These are phyloP conservation scores for Emydocephalus ijimae DNA, from an alignment of 2,113 vertebrate species.

Conservation along the genomic window DNA sequence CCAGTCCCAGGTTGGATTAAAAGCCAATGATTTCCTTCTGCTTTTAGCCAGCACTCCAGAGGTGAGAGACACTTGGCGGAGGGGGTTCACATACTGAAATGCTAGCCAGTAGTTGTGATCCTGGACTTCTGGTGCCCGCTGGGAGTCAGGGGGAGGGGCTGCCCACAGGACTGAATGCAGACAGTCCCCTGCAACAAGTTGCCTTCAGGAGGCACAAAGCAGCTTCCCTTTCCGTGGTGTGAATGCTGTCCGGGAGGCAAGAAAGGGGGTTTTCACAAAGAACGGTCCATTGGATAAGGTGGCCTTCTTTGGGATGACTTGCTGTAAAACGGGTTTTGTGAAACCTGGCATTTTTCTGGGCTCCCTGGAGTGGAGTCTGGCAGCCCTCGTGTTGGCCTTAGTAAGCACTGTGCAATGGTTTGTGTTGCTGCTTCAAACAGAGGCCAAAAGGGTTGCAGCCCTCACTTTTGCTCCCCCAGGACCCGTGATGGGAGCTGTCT, in stretches of 20 bases:
- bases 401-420: background rate
- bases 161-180: background rate
- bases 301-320: background rate
- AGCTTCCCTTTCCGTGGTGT: background rate
- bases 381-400: background rate
- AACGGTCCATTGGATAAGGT: background rate
- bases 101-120: background rate
- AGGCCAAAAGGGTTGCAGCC: background rate
- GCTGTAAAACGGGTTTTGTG: background rate
- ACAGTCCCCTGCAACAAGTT: background rate
- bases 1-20: background rate
- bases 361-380: too few relatives aligned
- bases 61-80: background rate
- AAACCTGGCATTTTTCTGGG: background rate
- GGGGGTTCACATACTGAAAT: background rate
- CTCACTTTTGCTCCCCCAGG: background rate
- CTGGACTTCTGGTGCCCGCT: background rate
- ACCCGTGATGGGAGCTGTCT: background rate
- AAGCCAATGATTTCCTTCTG: background rate
- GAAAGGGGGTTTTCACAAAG: background rate
- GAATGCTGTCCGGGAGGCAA: background rate
- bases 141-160: background rate
- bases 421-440: background rate
- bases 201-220: background rate
- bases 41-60: background rate